A percentile compares a stretch with the other conserved stretches of the same genome.
Conservation (phyloP, 1,140 invertebrate genomes). For the Drosophila arizonae region DNA sequence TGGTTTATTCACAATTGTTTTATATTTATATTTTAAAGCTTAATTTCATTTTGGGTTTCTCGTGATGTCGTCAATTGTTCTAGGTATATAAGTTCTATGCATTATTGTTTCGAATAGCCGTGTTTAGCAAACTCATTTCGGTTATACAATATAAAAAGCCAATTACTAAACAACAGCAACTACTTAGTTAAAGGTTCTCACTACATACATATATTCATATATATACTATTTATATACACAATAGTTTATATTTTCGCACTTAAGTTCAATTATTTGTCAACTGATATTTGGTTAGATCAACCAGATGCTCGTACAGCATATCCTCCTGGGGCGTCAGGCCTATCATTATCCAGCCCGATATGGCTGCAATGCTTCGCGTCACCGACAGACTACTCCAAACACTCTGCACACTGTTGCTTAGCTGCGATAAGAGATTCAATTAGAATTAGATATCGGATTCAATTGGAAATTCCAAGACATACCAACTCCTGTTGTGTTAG, state of each 20-base stretch:
- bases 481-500: slow-evolving; percentile 78
- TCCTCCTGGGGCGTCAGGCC: slow-evolving; percentile 79
- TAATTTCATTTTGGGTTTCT: slow-evolving; percentile 39
- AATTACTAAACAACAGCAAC: slow-evolving; percentile 72
- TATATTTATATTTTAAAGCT: slow-evolving; percentile 57
- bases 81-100: slow-evolving; percentile 35
- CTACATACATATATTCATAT: slow-evolving; percentile 56
- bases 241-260: slow-evolving; percentile 30
- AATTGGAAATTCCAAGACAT: slow-evolving; percentile 22
- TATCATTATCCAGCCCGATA: slow-evolving; percentile 82
- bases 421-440: slow-evolving; percentile 30
- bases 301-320: slow-evolving; percentile 79
- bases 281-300: slow-evolving; percentile 82
- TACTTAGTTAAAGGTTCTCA: slow-evolving; percentile 51
- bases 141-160: slow-evolving; percentile 75
- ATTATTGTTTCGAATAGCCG: slow-evolving; percentile 53
- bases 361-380: slow-evolving; percentile 79
- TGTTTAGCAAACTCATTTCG: slow-evolving; percentile 54
- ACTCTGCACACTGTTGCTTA: slow-evolving; percentile 71
- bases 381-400: slow-evolving; percentile 82
- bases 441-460: not conserved
- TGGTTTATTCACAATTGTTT: slow-evolving; percentile 35
- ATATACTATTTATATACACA: slow-evolving; percentile 36
- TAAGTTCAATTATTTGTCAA: slow-evolving; percentile 83
- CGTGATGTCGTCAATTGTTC: slow-evolving; percentile 11